Conservation (phyloP, 2,888 invertebrate species). For the Tipula confusa region DNA sequence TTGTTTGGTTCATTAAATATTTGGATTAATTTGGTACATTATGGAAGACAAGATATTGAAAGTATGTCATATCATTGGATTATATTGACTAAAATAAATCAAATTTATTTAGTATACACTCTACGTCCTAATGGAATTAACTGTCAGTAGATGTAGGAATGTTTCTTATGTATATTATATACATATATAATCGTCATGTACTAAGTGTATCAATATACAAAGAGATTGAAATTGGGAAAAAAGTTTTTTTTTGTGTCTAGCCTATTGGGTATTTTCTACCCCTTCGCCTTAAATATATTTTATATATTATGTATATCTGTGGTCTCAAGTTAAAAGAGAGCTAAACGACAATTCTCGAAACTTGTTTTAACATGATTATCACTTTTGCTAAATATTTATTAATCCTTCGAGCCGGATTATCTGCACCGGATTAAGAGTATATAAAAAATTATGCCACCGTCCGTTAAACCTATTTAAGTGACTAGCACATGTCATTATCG, state of each 20-base stretch:
- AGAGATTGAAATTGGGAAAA: not conserved
- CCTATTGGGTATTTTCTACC: not conserved
- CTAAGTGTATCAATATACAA: not conserved
- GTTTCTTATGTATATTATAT: too few species aligned
- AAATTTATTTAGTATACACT: not conserved
- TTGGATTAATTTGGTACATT: constrained; percentile 25
- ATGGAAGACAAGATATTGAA: not conserved
- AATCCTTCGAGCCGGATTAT: too few species aligned
- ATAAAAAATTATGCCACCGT: too few species aligned
- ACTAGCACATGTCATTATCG: too few species aligned
- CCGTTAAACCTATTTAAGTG: too few species aligned
- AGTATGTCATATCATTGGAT: constrained; percentile 3
- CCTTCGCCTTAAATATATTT: not conserved
- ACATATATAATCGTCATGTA: not conserved
- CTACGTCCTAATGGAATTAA: not conserved
- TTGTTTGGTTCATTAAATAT: not conserved
- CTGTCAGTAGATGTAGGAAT: not conserved
- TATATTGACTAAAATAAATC: constrained; percentile 9
- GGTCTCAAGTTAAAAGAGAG: too few species aligned
- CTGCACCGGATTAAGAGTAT: too few species aligned
- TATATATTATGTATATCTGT: too few species aligned
- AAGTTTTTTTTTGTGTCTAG: not conserved
- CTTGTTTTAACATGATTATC: too few species aligned
- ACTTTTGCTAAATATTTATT: too few species aligned
- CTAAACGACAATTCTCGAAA: too few species aligned